A percentile compares a stretch with the other conserved stretches of the same genome.
phyloP scores from a whole-genome alignment of 2,888 invertebrate genomes.

The Smittia sp. region DNA sequence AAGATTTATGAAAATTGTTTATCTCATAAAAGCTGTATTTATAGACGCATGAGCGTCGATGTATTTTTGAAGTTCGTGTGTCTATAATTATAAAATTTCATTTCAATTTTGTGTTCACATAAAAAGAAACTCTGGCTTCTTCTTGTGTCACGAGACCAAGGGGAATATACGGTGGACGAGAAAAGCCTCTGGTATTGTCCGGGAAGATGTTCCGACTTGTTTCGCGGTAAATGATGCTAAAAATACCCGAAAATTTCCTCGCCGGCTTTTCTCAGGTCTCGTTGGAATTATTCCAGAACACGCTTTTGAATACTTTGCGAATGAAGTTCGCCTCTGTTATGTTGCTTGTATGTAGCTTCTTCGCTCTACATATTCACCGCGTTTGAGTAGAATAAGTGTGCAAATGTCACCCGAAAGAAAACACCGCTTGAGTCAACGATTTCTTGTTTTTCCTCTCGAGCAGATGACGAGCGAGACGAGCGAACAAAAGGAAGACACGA shows the following conservation, averaged over 20 bases:
- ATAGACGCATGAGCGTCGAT: neutral
- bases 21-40: neutral
- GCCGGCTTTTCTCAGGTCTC: neutral
- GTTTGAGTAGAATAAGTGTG: neutral
- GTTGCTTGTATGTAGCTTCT: neutral
- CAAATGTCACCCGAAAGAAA: neutral
- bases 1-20: neutral
- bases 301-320: neutral
- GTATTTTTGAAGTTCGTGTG: neutral
- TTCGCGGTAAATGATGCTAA: neutral
- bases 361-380: neutral
- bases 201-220: neutral
- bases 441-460: neutral
- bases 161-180: neutral
- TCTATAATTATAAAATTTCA: slow-evolving; percentile 4
- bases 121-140: neutral
- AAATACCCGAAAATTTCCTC: neutral
- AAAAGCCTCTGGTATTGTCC: neutral
- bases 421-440: neutral
- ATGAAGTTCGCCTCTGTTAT: neutral
- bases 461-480: neutral
- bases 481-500: neutral
- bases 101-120: neutral
- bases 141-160: neutral
- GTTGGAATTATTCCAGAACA: slow-evolving; percentile 13